A percentile compares a stretch with the other conserved stretches of the same genome.
phyloP scores from a whole-genome alignment of 23 tunicate genomes.

The Ciona savignyi region DNA sequence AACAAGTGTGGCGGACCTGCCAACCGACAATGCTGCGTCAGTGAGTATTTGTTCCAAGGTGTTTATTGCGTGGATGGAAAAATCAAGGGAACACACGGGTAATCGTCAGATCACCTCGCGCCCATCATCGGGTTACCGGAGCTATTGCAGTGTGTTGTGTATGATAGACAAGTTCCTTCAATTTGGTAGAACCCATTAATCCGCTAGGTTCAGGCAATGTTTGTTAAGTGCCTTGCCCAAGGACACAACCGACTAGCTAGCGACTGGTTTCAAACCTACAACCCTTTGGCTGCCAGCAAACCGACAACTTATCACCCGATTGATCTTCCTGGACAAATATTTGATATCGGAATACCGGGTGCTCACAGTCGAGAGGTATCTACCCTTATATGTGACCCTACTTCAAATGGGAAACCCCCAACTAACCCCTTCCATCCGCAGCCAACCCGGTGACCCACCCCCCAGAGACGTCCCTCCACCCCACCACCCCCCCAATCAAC shows the following conservation, averaged over 20 bases:
- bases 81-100: neutral
- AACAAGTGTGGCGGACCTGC: conserved; percentile 68
- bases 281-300: no score
- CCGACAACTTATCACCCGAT: no score
- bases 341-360: no score
- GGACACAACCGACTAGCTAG: no score
- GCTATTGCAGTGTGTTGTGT: no score
- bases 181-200: no score
- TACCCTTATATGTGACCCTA: neutral
- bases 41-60: conserved; percentile 21
- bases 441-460: conserved; percentile 9
- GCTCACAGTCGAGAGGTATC: no score
- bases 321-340: no score
- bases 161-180: no score
- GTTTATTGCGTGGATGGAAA: neutral
- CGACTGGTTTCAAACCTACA: no score
- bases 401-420: neutral
- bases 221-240: no score
- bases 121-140: neutral
- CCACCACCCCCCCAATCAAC: conserved; percentile 19
- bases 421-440: neutral
- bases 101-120: neutral
- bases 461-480: conserved; percentile 16
- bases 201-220: no score
- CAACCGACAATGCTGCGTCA: conserved; percentile 64